Conservation (phyloP, 2,113 vertebrate genomes). For the Gallinago paraguaiae region DNA sequence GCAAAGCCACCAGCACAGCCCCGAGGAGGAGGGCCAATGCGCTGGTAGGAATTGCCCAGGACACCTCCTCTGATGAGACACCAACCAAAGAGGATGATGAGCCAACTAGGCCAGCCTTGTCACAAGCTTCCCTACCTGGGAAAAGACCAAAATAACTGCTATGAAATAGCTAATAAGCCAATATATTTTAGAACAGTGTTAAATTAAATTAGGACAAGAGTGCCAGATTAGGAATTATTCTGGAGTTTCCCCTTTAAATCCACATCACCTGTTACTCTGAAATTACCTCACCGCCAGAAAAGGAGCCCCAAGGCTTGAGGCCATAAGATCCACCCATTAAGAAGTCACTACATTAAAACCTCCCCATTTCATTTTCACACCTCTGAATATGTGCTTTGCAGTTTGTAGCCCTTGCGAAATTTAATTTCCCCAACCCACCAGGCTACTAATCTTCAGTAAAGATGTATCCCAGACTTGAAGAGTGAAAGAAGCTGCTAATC, state of each 20-base stretch:
- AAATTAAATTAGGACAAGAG: neutral
- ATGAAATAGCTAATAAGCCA: neutral
- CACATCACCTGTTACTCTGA: neutral
- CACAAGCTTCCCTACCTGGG: neutral
- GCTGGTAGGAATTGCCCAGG: accelerated
- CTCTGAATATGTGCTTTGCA: slow-evolving; percentile 22
- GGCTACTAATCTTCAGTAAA: slow-evolving; percentile 43
- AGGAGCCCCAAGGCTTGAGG: neutral
- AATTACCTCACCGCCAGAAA: neutral
- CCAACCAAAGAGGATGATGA: neutral
- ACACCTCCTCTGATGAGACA: neutral
- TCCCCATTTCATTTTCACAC: slow-evolving; percentile 21
- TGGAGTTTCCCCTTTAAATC: neutral
- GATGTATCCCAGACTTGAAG: neutral
- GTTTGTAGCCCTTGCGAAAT: slow-evolving; percentile 34
- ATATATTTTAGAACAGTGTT: neutral
- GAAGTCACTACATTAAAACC: neutral
- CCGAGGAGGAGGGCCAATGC: accelerated
- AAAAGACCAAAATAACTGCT: neutral
- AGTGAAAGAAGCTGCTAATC: slow-evolving; percentile 44
- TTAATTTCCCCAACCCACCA: slow-evolving; percentile 45
- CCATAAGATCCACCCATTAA: neutral
- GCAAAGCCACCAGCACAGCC: neutral
- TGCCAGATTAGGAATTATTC: neutral
- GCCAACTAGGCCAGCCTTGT: neutral